Percentiles rank a stretch among this genome's conserved stretches.
Evolutionary conservation across 2,888 invertebrate species (phyloP).

Genomic region (Tryphoninae sp.): DNA sequence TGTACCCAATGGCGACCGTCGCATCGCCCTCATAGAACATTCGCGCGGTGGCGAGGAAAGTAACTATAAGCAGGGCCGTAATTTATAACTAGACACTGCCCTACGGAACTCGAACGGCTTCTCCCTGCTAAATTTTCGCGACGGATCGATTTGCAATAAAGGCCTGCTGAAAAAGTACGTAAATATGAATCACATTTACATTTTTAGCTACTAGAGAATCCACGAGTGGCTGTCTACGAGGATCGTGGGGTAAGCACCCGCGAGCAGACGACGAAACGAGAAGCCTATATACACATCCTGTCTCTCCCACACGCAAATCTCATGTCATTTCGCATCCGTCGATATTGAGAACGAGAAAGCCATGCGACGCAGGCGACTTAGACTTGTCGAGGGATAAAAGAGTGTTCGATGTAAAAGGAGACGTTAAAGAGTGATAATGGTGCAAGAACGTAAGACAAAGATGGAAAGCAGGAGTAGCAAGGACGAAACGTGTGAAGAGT

Average conservation of each 20-base stretch:
- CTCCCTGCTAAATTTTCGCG: too few relatives aligned
- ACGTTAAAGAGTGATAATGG: background rate
- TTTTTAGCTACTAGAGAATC: too few relatives aligned
- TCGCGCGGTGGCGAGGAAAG: too few relatives aligned
- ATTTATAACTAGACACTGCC: too few relatives aligned
- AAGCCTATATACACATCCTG: slow-evolving; percentile 20
- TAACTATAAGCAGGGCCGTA: too few relatives aligned
- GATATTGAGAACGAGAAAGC: slow-evolving; percentile 20
- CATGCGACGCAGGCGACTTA: background rate
- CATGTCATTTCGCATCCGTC: slow-evolving; percentile 7
- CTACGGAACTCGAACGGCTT: too few relatives aligned
- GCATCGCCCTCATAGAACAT: too few relatives aligned
- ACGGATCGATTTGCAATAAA: too few relatives aligned
- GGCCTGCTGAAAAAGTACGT: too few relatives aligned
- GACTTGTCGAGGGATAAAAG: slow-evolving; percentile 2
- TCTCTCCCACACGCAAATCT: slow-evolving; percentile 21
- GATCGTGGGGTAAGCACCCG: slow-evolving; percentile 32
- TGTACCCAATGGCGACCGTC: too few relatives aligned
- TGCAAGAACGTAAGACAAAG: slow-evolving; percentile 8
- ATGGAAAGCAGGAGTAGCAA: slow-evolving; percentile 12
- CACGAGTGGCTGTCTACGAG: background rate
- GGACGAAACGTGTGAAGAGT: background rate
- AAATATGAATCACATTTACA: too few relatives aligned
- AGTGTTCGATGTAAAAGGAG: background rate
- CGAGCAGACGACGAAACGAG: slow-evolving; percentile 13